Evolutionary conservation across 2,888 invertebrate species (phyloP), one percentile per base, ranked within the genome.

Genomic region (Emesis furor): DNA sequence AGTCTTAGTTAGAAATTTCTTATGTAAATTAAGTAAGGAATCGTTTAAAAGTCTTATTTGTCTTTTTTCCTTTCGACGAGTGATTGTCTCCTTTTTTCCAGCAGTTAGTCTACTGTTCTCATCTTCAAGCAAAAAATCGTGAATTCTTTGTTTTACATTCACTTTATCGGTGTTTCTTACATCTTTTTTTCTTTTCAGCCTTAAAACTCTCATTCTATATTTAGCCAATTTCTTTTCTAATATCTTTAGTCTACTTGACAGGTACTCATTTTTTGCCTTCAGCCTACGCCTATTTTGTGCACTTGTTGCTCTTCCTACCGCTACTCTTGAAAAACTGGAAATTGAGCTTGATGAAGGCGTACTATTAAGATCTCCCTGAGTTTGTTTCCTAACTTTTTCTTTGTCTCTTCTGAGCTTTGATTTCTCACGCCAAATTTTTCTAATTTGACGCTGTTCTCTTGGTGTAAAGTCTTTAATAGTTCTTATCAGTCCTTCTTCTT

Each of bases 401-500:
- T 71, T 51, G 83, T 30, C 30, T 83, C 80, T 78, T 84, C 85
- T 62, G 83, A 78, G 86, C 86, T 86, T 17, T 71, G 76, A 84
- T 85, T 87, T 79, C 88, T 65, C 12, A 24, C 24, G 24, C 24
- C 24, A 24, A 24, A 24, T 24, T 24, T 24, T 24, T 24, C 24
- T 24, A 24, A 86, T 82, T 46, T 78, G 69, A 12, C 83, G 62
- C 78, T 88, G 86, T 67, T 83, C 73, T 73, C 86, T 82, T n/a
- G 88, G 86, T 24, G 82, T 86, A 51, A 73, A 86, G 46, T 88
- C 81, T 74, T 86, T 77, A n/a, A 86, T 88, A 17, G 78, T 85
- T 79, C 85, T 88, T 37, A 86, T 65, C 37, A 74, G 6, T n/a
- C 83, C 86, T 12, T 79, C 30, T 83, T 85, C 79, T 72, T 87